A percentile compares a stretch with the other conserved stretches of the same genome.
These are phyloP conservation scores for Dromococcyx pavoninus DNA, from an alignment of 2,797 vertebrate genomes.

Conservation along the genomic window DNA sequence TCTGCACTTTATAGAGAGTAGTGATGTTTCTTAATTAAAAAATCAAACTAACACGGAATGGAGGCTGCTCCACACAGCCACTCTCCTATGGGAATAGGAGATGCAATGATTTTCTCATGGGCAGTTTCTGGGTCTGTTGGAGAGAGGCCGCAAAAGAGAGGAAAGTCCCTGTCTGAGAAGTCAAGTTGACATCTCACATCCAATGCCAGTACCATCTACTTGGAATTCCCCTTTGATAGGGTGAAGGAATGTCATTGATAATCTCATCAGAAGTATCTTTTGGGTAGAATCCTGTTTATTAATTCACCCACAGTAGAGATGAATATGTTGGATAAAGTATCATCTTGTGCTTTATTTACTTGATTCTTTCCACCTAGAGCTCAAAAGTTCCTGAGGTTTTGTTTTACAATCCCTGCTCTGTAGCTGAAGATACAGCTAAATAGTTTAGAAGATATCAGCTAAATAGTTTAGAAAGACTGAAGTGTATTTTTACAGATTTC, in stretches of 20 bases:
- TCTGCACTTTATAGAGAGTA: neutral
- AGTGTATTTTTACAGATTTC: neutral
- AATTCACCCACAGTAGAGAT: neutral
- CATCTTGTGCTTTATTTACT: neutral
- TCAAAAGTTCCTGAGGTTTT: neutral
- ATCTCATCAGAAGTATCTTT: neutral
- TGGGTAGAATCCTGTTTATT: neutral
- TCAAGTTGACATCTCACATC: neutral
- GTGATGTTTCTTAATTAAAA: conserved; percentile 51
- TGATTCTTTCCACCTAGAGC: neutral
- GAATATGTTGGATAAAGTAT: neutral
- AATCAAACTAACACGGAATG: conserved; percentile 13
- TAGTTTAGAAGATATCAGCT: neutral
- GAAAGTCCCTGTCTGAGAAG: neutral
- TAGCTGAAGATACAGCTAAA: neutral
- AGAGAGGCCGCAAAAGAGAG: neutral
- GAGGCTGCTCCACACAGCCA: neutral
- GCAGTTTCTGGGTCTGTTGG: neutral
- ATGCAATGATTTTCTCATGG: neutral
- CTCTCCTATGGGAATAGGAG: conserved; percentile 18
- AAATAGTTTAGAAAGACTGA: neutral
- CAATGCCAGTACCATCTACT: neutral
- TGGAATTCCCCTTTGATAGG: neutral
- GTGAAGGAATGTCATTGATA: neutral
- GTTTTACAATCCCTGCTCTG: neutral